These are phyloP conservation scores for Ditula angustiorana DNA, from an alignment of 2,888 invertebrate species.

Conservation along the genomic window DNA sequence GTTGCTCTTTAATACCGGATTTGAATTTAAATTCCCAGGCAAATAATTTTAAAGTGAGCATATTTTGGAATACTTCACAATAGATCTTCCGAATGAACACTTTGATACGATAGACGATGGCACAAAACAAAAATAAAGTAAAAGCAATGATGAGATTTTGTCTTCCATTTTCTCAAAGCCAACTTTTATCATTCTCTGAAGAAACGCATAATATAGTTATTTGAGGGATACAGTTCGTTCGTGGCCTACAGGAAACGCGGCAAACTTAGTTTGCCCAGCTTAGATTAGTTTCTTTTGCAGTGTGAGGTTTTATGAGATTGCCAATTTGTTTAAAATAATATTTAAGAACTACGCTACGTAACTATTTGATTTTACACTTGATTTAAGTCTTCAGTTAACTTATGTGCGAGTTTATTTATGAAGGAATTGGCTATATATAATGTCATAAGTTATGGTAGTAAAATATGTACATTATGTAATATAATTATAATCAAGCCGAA, in stretches of 20 bases:
- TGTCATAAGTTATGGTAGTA: too few relatives aligned
- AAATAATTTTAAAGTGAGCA: background rate
- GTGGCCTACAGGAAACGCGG: constrained; percentile 18
- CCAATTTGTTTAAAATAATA: background rate
- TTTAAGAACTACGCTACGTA: background rate
- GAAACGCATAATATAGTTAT: constrained; percentile 32
- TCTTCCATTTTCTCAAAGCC: constrained; percentile 34
- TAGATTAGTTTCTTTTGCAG: constrained; percentile 4
- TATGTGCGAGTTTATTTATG: too few relatives aligned
- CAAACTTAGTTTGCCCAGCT: constrained; percentile 12
- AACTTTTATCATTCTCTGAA: constrained; percentile 29
- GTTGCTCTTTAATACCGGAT: background rate
- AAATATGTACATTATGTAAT: too few relatives aligned
- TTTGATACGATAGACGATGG: constrained; percentile 14
- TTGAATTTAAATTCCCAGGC: background rate
- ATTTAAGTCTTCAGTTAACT: too few relatives aligned
- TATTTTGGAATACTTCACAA: background rate
- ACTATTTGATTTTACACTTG: too few relatives aligned
- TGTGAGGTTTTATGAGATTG: background rate
- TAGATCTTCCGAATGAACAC: constrained; percentile 10
- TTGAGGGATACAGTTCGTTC: constrained; percentile 18
- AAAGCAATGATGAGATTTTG: constrained; percentile 34
- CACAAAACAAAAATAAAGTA: constrained; percentile 22
- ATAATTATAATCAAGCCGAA: too few relatives aligned
- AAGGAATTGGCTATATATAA: too few relatives aligned